These are phyloP conservation scores for Enteromius unitaeniatus DNA, from an alignment of 2,797 vertebrate genomes.

Conservation along the genomic window DNA sequence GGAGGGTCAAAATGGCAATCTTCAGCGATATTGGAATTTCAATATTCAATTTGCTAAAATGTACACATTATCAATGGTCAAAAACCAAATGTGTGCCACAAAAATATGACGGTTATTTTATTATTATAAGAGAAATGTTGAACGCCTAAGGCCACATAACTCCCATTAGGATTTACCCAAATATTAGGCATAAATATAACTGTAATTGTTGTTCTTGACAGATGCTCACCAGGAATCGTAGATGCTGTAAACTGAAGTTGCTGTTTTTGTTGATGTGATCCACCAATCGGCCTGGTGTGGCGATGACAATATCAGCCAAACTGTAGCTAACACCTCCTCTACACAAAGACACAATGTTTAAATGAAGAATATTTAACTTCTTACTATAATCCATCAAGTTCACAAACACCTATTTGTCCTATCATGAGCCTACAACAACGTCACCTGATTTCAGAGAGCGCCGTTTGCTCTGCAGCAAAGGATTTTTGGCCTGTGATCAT, in stretches of 20 bases:
- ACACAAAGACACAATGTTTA: conserved; percentile 2
- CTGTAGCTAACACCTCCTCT: conserved; percentile 76
- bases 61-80: not conserved
- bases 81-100: not conserved
- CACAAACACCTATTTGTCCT: not conserved
- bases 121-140: not conserved
- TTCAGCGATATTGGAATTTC: not conserved
- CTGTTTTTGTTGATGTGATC: conserved; percentile 91
- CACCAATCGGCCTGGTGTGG: conserved; percentile 92
- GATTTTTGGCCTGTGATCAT: conserved; percentile 88
- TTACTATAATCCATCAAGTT: not conserved
- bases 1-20: not conserved
- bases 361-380: not conserved
- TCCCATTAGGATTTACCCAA: not conserved
- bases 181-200: not conserved
- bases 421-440: conserved; percentile 24
- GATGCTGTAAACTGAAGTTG: conserved; percentile 84
- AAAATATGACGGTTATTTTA: not conserved
- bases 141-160: not conserved
- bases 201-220: not conserved
- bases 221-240: conserved; percentile 88
- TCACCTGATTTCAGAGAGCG: conserved; percentile 85
- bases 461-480: conserved; percentile 85
- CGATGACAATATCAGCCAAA: conserved; percentile 91
- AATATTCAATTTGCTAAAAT: not conserved